Evolutionary conservation across 2,113 vertebrate genomes (phyloP).

Genomic region (Ivindomyrus marchei): DNA sequence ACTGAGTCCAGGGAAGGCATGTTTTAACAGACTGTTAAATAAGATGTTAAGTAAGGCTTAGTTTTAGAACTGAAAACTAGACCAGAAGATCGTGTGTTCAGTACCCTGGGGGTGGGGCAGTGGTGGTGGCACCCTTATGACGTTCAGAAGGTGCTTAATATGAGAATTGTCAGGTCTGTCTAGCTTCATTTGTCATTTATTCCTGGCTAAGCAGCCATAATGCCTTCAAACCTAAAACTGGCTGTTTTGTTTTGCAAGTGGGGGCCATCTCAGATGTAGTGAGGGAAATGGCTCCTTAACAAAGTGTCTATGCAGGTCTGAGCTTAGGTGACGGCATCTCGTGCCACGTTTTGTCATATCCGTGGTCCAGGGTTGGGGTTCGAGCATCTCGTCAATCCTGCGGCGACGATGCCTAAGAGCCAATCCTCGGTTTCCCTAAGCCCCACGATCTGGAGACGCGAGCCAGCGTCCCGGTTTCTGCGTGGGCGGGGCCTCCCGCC

Average conservation of each 20-base stretch:
- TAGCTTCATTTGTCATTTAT: background rate
- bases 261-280: background rate
- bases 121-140: background rate
- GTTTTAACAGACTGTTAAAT: constrained; percentile 12
- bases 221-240: background rate
- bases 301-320: background rate
- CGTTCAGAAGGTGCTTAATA: background rate
- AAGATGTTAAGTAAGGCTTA: background rate
- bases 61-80: background rate
- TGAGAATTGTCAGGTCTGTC: background rate
- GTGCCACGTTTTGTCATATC: background rate
- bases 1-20: constrained; percentile 9
- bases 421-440: constrained; percentile 53
- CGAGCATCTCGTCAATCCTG: background rate
- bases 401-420: background rate
- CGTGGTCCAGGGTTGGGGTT: background rate
- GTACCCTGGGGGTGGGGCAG: background rate
- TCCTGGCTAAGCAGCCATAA: background rate
- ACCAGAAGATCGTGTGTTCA: background rate
- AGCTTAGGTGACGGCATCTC: background rate
- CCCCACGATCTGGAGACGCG: constrained; percentile 34
- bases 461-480: background rate
- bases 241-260: background rate
- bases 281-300: background rate
- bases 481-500: background rate